Base-by-base conservation (phyloP, 2,888 invertebrate genomes). In the Heliothis peltigera region DNA sequence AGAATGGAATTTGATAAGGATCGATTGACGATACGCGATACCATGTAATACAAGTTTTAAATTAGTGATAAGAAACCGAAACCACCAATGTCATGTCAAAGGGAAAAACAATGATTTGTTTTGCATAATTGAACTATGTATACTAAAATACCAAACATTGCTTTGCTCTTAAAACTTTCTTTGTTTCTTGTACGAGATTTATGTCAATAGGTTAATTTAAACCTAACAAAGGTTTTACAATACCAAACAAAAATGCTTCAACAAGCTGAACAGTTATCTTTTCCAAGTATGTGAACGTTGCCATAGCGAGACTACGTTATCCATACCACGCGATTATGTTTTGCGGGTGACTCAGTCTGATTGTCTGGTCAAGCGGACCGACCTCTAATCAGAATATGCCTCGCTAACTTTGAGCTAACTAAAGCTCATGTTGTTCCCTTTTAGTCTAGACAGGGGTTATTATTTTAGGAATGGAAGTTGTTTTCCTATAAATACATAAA, bases 1-100 rank as follows among this genome's bases (percentile, higher is more conserved):
- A 66, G 59, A 71, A 77, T 65, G 80, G 80, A 77, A 80, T 81
- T 64, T 47, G 79, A 79, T 80, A 75, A 75, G n/a, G 19, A 69
- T 59, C 55, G 74, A 70, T 71, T 70, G 46, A 63, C 22, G 63
- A 75, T 80, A 68, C 35, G 58, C 49, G 39, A 53, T 32, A 32
- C 32, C 32, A 32, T 32, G 32, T 32, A 10, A 62, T 62, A 67
- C 62, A 53, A 54, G 61, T 39, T 57, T 54, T 39, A 52, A 70
- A 79, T 80, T 74, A 56, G 5, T 39, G 17, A 22, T 62, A 57
- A 66, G 54, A 22, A 68, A 42, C 39, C 39, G n/a, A 39, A 8
- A 19, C 15, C 54, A 57, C 28, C 6, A 48, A 48, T 53, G 25
- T 17, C 25, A 62, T 70, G 52, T 52, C 51, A 64, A 65, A 61